Conservation (phyloP, 2,797 vertebrate genomes). For the Otolemur crassicaudatus region DNA sequence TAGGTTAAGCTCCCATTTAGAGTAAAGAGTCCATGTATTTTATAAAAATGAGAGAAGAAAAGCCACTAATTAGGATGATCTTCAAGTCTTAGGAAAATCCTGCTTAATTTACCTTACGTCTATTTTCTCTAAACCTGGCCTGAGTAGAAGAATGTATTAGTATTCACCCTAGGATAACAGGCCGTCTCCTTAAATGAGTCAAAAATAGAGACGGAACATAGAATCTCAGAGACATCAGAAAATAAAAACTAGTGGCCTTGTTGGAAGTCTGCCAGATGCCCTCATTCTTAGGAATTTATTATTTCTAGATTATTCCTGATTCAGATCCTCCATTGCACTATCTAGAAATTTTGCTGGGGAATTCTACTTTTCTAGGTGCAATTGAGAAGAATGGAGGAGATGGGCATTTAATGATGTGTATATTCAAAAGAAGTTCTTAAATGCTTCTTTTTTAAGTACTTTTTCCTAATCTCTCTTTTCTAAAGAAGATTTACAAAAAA, state of each 20-base stretch:
- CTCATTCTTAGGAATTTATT: constrained; percentile 43
- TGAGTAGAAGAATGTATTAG: neutral
- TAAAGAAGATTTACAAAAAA: neutral
- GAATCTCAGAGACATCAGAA: neutral
- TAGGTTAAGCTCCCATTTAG: neutral
- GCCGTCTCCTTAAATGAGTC: neutral
- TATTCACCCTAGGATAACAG: neutral
- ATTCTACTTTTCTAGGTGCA: neutral
- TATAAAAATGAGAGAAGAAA: neutral
- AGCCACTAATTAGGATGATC: neutral
- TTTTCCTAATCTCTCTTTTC: neutral
- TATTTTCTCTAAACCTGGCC: neutral
- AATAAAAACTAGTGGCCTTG: neutral
- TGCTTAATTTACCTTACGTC: neutral
- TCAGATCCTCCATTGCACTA: constrained; percentile 21
- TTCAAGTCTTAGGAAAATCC: neutral
- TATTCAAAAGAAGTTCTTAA: neutral
- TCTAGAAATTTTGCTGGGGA: neutral
- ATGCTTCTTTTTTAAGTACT: neutral
- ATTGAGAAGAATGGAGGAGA: neutral
- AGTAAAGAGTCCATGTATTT: neutral
- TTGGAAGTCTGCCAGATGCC: neutral
- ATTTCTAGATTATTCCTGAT: constrained; percentile 51
- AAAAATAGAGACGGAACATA: neutral
- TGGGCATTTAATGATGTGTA: neutral